These are phyloP conservation scores for Ditylenchus dipsaci DNA, from an alignment of 1,140 invertebrate species.

Conservation along the genomic window DNA sequence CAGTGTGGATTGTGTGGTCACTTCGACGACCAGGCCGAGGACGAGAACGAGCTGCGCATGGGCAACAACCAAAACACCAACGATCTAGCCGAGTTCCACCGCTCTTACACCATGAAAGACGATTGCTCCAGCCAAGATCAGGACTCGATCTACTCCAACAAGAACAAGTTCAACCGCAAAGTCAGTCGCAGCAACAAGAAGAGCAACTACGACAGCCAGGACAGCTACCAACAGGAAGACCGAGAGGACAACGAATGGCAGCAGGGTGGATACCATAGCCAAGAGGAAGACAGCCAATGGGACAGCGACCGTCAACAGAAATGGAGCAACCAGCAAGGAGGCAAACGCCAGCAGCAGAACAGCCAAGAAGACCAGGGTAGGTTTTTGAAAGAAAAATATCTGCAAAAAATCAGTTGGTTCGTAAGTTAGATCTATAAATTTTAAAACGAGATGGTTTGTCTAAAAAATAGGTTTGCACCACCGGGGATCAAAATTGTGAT, in stretches of 20 bases:
- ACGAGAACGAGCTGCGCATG: neutral
- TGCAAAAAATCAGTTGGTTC: neutral
- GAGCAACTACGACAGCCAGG: slow-evolving; percentile 2
- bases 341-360: slow-evolving; percentile 5
- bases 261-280: slow-evolving; percentile 7
- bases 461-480: no score
- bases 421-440: neutral
- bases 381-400: neutral
- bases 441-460: neutral
- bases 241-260: slow-evolving; percentile 7
- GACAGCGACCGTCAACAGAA: neutral
- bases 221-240: slow-evolving; percentile 10
- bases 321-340: neutral
- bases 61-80: slow-evolving; percentile 3
- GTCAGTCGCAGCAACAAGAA: neutral
- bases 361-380: slow-evolving; percentile 3
- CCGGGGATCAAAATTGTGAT: no score
- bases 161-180: no score
- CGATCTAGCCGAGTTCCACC: no score
- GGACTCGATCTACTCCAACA: no score
- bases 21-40: neutral
- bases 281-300: slow-evolving; percentile 11
- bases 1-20: neutral
- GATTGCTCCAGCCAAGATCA: no score
- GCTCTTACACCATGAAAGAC: no score